Conservation (phyloP, 2,113 vertebrate species). For the Bubalus kerabau region DNA sequence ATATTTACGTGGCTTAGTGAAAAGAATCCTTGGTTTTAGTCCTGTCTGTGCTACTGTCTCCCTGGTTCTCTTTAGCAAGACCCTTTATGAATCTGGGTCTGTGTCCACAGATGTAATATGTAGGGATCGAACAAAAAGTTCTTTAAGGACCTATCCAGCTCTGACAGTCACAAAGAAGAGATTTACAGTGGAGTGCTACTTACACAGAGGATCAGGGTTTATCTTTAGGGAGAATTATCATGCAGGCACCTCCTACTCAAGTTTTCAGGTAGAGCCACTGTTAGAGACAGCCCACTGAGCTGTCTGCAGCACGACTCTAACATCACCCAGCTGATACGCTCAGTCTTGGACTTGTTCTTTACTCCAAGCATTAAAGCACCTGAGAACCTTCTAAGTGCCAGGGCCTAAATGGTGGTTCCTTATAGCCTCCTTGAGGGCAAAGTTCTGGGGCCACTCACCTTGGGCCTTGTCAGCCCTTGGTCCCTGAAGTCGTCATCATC, state of each 20-base stretch:
- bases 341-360: background rate
- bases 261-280: background rate
- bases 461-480: slow-evolving; percentile 95
- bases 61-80: background rate
- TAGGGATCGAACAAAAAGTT: background rate
- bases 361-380: background rate
- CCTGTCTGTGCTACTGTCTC: background rate
- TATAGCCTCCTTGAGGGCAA: background rate
- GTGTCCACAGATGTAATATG: background rate
- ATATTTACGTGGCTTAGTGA: background rate
- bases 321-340: fast-evolving
- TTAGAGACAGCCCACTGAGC: background rate
- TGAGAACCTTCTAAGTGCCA: background rate
- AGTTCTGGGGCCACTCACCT: slow-evolving; percentile 80
- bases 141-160: background rate
- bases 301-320: background rate
- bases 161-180: background rate
- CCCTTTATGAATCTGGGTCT: background rate
- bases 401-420: fast-evolving
- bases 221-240: background rate
- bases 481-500: slow-evolving; percentile 88
- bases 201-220: background rate
- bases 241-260: background rate
- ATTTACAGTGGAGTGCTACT: background rate
- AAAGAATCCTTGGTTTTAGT: background rate